Evolutionary conservation across 2,113 vertebrate genomes (phyloP).

Genomic region (Notarius lentiginosus): DNA sequence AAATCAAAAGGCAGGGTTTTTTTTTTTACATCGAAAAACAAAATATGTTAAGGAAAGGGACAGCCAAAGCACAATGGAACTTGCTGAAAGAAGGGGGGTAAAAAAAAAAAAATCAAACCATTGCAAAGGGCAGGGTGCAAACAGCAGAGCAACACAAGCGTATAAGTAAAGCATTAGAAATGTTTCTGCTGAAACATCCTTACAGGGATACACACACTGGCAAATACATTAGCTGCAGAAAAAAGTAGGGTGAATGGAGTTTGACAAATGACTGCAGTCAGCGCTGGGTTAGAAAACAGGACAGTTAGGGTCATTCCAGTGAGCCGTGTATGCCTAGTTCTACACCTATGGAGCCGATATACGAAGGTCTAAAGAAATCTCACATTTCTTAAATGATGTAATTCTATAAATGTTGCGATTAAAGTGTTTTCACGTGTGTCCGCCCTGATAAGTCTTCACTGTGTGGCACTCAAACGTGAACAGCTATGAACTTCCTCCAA

Average conservation of each 20-base stretch:
- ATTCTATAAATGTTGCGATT: not conserved
- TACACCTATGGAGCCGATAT: not conserved
- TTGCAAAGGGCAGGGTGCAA: constrained; percentile 29
- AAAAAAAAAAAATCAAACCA: constrained; percentile 40
- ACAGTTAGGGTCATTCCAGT: not conserved
- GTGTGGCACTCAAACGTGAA: not conserved
- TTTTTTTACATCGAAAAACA: not conserved
- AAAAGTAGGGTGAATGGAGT: constrained; percentile 17
- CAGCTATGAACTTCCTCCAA: constrained; percentile 39
- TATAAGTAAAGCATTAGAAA: constrained; percentile 58
- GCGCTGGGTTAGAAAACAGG: constrained; percentile 25
- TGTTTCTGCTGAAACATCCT: constrained; percentile 55
- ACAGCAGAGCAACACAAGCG: constrained; percentile 49
- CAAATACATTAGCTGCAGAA: constrained; percentile 18
- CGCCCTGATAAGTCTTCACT: not conserved
- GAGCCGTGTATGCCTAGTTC: not conserved
- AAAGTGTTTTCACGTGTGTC: not conserved
- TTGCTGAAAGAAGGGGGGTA: constrained; percentile 46
- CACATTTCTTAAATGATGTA: too few relatives aligned
- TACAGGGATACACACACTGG: constrained; percentile 55
- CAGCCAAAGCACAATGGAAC: constrained; percentile 70
- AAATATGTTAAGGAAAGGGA: constrained; percentile 59
- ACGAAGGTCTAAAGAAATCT: not conserved
- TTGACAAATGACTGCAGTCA: constrained; percentile 35
- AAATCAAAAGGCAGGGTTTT: constrained; percentile 1